Base-by-base conservation (phyloP, 1,140 invertebrate species). In the Rhynchophorus ferrugineus region DNA sequence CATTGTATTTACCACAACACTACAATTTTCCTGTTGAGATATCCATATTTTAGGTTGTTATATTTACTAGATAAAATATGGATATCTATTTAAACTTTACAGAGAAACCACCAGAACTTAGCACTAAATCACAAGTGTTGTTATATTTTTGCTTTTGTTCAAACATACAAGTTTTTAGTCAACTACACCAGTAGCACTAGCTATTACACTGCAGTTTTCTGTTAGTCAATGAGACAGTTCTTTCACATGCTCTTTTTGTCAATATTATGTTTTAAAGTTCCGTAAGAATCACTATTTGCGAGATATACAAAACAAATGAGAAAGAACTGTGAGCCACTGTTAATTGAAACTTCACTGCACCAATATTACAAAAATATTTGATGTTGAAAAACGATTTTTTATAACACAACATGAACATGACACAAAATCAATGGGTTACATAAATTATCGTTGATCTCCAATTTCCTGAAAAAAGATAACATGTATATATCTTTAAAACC, bases 401-500 rank as follows among this genome's bases (percentile, higher is more conserved):
- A 54, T 37, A 58, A 41, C 29, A 53, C 49, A 52, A 17, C 36
- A 17, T 9, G 19, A 9, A 43, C 33, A 19, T 47, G 41, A 50
- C 54, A 50, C 42, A 50, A 56, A 41, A 33, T 36, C 21, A 52
- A 20, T 37, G 41, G 24, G 22, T 35, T 50, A 50, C 9, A 54
- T 42, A 49, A 52, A 48, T 56, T 56, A 62, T 46, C 60, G 60
- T 54, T 63, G 58, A 55, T 65, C 62, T 59, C 62, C 60, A 61
- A 62, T 57, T 57, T 66, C 64, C 64, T 66, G 64, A 65, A 66
- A 66, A 46, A 59, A 60, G 45, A 24, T 24, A 43, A 14, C 13
- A 38, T 38, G 37, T 38, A 38, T 11, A 47, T 14, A 36, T 44
- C 5, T 44, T 24, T 20, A 47, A 36, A 44, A 36, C 16, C 36